Percentiles rank a stretch among this genome's conserved stretches.
phyloP scores from a whole-genome alignment of 2,113 vertebrate genomes.

The Aptenodytes forsteri region DNA sequence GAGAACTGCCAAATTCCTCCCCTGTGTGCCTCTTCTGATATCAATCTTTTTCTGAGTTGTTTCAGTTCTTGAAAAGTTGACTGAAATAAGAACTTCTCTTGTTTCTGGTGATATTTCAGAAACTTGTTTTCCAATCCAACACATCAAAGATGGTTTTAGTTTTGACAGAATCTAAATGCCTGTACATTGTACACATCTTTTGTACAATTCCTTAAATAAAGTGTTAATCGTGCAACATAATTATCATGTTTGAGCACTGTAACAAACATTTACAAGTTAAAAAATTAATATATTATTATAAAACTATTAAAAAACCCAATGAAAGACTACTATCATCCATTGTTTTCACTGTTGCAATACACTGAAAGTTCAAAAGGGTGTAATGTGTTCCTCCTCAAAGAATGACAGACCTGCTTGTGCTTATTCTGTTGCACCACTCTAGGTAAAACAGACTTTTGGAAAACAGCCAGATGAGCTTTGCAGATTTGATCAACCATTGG shows the following conservation, averaged over 20 bases:
- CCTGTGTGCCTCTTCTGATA: neutral
- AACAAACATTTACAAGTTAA: neutral
- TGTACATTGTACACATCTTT: neutral
- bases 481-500: neutral
- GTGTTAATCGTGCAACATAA: neutral
- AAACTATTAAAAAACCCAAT: neutral
- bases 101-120: neutral
- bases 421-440: neutral
- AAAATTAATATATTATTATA: neutral
- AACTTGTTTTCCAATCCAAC: neutral
- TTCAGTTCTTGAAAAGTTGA: neutral
- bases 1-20: neutral
- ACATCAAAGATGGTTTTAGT: neutral
- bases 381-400: neutral
- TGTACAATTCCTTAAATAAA: neutral
- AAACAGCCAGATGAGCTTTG: neutral
- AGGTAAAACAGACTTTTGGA: neutral
- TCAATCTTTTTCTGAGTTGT: neutral
- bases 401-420: neutral
- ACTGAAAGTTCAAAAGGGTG: neutral
- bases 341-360: neutral
- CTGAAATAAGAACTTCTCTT: neutral
- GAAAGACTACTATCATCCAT: neutral
- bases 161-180: neutral
- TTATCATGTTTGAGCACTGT: neutral